Percentiles rank a stretch among this genome's conserved stretches.
phyloP scores from a whole-genome alignment of 2,888 invertebrate genomes.

The Philereme vetulata region DNA sequence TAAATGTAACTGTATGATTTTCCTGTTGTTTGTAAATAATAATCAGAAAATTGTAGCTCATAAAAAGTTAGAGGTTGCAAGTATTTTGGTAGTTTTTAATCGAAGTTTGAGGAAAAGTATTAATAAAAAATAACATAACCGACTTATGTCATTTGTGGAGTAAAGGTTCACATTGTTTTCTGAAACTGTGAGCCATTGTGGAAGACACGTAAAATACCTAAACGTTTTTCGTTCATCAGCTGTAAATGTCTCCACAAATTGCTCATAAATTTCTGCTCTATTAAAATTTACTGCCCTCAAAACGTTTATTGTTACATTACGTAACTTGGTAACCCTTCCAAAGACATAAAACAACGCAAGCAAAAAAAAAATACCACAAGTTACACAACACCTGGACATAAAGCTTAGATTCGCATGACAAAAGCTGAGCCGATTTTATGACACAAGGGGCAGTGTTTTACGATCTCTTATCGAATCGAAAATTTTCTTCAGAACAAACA shows the following conservation, averaged over 20 bases:
- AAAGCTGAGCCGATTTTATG: constrained; percentile 66
- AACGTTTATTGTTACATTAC: constrained; percentile 76
- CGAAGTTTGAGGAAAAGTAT: constrained; percentile 17
- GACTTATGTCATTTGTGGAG: constrained; percentile 9
- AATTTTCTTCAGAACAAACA: constrained; percentile 67
- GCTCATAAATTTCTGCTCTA: constrained; percentile 77
- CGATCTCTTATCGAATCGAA: constrained; percentile 76
- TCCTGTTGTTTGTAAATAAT: constrained; percentile 14
- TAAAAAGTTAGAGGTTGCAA: constrained; percentile 8
- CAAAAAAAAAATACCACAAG: constrained; percentile 56
- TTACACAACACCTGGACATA: constrained; percentile 61
- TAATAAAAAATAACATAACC: constrained; percentile 10
- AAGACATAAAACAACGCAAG: constrained; percentile 73
- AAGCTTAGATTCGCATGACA: constrained; percentile 63
- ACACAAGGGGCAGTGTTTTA: constrained; percentile 75
- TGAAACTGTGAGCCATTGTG: constrained; percentile 37
- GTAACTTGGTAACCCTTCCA: constrained; percentile 76
- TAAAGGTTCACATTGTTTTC: constrained; percentile 28
- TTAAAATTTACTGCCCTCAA: constrained; percentile 76
- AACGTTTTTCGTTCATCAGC: constrained; percentile 70
- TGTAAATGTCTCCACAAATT: constrained; percentile 77
- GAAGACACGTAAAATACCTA: constrained; percentile 55
- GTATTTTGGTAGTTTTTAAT: constrained; percentile 5
- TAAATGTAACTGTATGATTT: constrained; percentile 26
- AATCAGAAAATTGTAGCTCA: constrained; percentile 16